phyloP scores from a whole-genome alignment of 2,113 vertebrate species.

The Tretioscincus oriximinensis region DNA sequence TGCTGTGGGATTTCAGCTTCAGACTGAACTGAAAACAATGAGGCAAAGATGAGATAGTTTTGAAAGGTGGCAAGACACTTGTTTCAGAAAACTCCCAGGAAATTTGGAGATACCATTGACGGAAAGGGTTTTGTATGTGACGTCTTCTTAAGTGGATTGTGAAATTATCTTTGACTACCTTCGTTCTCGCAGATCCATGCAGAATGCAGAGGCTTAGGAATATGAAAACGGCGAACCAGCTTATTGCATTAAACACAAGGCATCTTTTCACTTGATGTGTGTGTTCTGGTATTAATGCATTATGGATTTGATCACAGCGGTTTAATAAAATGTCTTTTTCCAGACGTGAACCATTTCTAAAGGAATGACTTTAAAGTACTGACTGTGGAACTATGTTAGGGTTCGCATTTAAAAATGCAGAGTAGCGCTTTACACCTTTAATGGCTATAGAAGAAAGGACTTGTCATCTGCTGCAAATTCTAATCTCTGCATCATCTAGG shows the following conservation, averaged over 20 bases:
- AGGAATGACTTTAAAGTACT: not conserved
- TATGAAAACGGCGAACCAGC: not conserved
- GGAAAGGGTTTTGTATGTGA: conserved; percentile 51
- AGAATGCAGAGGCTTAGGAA: not conserved
- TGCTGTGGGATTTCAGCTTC: conserved; percentile 69
- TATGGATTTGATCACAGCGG: not conserved
- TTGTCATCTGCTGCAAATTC: too few relatives aligned
- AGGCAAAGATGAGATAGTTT: conserved; percentile 74
- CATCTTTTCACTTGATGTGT: not conserved
- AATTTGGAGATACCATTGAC: conserved; percentile 50
- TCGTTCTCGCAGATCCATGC: not conserved
- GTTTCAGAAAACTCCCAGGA: conserved; percentile 58
- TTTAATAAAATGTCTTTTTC: not conserved
- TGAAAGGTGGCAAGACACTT: conserved; percentile 66
- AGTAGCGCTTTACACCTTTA: too few relatives aligned
- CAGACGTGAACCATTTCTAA: not conserved
- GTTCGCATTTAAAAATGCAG: too few relatives aligned
- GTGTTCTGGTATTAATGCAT: not conserved
- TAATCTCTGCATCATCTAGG: too few relatives aligned
- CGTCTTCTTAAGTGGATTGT: conserved; percentile 29
- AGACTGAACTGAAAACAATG: conserved; percentile 66
- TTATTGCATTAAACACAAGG: not conserved
- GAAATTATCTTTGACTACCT: not conserved
- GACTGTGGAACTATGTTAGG: too few relatives aligned
- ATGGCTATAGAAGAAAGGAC: too few relatives aligned